Base-by-base conservation (phyloP, 2,113 vertebrate species). In the Sorex fumeus region DNA sequence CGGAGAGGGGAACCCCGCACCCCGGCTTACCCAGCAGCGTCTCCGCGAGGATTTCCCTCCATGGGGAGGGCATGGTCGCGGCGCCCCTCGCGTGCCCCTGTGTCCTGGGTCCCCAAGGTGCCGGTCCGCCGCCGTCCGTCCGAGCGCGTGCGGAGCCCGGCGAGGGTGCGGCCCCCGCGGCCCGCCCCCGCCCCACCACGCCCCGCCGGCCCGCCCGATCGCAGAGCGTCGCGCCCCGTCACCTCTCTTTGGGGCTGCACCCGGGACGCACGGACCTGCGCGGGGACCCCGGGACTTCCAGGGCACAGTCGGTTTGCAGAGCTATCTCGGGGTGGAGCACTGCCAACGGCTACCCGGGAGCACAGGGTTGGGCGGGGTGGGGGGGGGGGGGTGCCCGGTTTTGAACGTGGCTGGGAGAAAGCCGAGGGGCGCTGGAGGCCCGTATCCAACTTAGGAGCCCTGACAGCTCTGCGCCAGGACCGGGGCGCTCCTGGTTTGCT, bases 11-110 rank as follows among this genome's bases (percentile, higher is more conserved):
- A 6, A 60, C 18, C 18, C 18, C 57, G 5, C 57, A 53, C 74
- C n/a, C 11, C 85, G 62, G 71, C 97, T 95, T 97, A 98, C 97
- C 98, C 70, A 98, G 79, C 0, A 97, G 7, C 27, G 45, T 97
- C 96, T 98, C 97, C 69, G 96, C 57, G 21, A 97, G 27, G 77
- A 97, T 16, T 9, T 95, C 96, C 30, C 66, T 96, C 97, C 97
- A 97, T 3, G 97, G 86, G 0, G 64, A 3, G 19, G 30, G 7
- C 98, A 98, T 98, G 28, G 13, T 66, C 18, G 1, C 64, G 2
- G 13, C 12, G 71, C 87, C 86, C 88, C 70, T 11, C 77, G 23
- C 8, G 57, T 0, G 62, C 60, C 21, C 36, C 80, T 12, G 47
- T 8, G 77, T 76, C 62, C 70, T 64, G n/a, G 3, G 36, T 70